phyloP scores from a whole-genome alignment of 2,797 vertebrate genomes.

The Lemur catta region DNA sequence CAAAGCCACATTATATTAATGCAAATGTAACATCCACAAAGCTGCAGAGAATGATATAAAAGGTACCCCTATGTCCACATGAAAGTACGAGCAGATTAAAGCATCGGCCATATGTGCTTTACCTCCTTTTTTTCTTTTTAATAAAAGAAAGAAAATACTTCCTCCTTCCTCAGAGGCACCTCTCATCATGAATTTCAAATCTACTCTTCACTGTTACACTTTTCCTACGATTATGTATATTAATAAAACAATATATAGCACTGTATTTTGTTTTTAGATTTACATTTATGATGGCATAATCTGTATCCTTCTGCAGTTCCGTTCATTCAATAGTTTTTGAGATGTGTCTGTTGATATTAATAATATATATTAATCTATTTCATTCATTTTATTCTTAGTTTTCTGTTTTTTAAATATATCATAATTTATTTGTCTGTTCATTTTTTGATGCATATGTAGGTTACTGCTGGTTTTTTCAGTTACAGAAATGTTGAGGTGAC shows the following conservation, averaged over 20 bases:
- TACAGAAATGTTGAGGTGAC: background rate
- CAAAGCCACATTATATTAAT: background rate
- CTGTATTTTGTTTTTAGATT: constrained; percentile 28
- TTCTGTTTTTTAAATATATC: background rate
- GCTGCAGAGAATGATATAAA: background rate
- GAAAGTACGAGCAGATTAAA: background rate
- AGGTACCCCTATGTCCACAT: background rate
- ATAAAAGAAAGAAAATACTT: background rate
- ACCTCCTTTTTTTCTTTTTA: background rate
- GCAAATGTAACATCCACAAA: background rate
- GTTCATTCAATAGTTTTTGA: background rate
- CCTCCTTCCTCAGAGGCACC: background rate
- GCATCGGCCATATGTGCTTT: background rate
- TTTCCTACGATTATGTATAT: background rate
- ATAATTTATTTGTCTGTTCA: background rate
- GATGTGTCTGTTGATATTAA: background rate
- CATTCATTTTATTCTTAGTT: constrained; percentile 5
- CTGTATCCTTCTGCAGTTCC: background rate
- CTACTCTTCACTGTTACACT: background rate
- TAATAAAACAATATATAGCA: background rate
- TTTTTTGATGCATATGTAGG: background rate
- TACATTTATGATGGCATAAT: background rate
- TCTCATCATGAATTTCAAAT: background rate
- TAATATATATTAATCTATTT: background rate
- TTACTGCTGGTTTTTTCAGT: background rate